phyloP scores from a whole-genome alignment of 92 coral and sea anemone genomes.

The Zoanthus gigantus region DNA sequence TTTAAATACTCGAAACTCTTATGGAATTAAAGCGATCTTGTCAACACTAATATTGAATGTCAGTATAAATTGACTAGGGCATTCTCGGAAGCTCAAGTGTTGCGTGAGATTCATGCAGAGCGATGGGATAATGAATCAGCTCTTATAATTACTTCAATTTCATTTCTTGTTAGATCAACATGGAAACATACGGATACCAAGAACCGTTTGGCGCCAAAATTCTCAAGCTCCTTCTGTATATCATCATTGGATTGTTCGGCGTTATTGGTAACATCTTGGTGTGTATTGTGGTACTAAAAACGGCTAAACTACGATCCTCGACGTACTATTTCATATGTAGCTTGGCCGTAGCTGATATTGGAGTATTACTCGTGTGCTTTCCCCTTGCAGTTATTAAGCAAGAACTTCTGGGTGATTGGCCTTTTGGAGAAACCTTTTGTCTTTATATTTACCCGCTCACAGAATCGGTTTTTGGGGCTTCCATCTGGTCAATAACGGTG shows the following conservation, averaged over 20 bases:
- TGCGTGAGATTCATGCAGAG: too few relatives aligned
- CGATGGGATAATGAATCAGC: too few relatives aligned
- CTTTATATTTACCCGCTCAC: slow-evolving; percentile 15
- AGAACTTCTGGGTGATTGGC: neutral
- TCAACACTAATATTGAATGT: too few relatives aligned
- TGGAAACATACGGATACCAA: too few relatives aligned
- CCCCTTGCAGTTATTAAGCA: slow-evolving; percentile 16
- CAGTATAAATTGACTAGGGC: too few relatives aligned
- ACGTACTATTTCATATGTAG: slow-evolving; percentile 15
- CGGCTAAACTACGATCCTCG: neutral
- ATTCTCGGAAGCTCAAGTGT: too few relatives aligned
- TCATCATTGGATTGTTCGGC: slow-evolving; percentile 18
- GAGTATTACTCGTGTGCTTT: neutral
- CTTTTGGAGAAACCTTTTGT: slow-evolving; percentile 15
- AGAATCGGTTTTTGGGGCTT: slow-evolving; percentile 13
- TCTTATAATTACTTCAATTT: too few relatives aligned
- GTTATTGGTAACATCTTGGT: slow-evolving; percentile 36
- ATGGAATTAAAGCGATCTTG: too few relatives aligned
- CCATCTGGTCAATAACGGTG: slow-evolving; percentile 34
- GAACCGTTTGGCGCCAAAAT: too few relatives aligned
- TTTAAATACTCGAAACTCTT: too few relatives aligned
- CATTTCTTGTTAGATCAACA: too few relatives aligned
- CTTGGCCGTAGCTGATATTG: slow-evolving; percentile 26
- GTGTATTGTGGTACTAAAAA: slow-evolving; percentile 11
- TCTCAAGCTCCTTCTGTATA: neutral